Evolutionary conservation across 1,140 invertebrate species (phyloP), one percentile per base, ranked within the genome.

Genomic region (Latrodectus geometricus): DNA sequence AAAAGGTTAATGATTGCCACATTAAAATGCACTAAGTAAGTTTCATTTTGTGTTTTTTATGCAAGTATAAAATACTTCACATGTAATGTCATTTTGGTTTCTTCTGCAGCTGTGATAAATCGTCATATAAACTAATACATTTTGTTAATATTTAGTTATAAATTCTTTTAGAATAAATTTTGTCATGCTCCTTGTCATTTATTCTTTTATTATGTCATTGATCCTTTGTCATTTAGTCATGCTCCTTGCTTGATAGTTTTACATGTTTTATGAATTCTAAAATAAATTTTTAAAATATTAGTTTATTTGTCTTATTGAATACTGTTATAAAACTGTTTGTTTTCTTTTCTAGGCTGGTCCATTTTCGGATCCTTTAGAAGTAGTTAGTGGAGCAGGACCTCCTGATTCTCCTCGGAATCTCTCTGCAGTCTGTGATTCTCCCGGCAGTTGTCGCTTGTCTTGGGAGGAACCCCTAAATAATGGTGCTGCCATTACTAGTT

Each of bases 391-490:
- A 5, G 93, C 96, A n/a, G 96, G 95, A 4, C 93, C 95, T 5
- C 96, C 96, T 2, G 94, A 95, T 86, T 90, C 92, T 20, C 95
- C 96, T 3, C 90, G 92, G 20, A 88, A 92, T 11, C 93, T 94
- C 0, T 91, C 91, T 17, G 90, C 92, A 15, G 91, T 92, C 5
- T 92, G 92, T 86, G 93, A 94, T 89, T 94, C 94, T 54, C 92
- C 95, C 9, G 93, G 94, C 83, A 92, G 93, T 88, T 92, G 94
- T 12, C 91, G 93, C n/a, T 91, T 96, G 56, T 92, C 93, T 69
- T 97, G 96, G 96, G 93, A 92, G 73, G 93, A 95, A 84, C 96
- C 96, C 0, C 90, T 92, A 50, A 93, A 93, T 89, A 97, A 97
- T 91, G 96, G 96, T 21, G 94, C 96, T 12, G 92, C 94, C 11